phyloP scores from a whole-genome alignment of 2,888 invertebrate genomes.

The Agrenia bidenticulata region DNA sequence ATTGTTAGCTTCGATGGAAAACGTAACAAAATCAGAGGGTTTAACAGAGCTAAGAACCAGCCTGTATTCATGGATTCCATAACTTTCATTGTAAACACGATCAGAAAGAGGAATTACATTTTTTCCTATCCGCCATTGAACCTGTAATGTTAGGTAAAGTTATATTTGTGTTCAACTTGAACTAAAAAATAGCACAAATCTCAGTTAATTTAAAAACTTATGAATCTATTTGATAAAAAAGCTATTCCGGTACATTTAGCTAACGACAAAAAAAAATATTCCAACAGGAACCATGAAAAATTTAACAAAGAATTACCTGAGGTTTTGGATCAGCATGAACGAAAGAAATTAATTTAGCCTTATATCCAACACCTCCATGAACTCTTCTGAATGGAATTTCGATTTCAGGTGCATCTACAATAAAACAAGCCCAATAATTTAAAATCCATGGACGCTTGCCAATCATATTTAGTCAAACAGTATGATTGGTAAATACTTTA shows the following conservation, averaged over 20 bases:
- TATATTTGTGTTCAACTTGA: not conserved
- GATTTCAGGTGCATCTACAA: slow-evolving; percentile 73
- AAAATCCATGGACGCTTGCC: not conserved
- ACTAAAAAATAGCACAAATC: too few relatives aligned
- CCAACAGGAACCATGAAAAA: not conserved
- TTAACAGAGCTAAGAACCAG: slow-evolving; percentile 70
- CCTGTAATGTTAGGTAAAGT: slow-evolving; percentile 34
- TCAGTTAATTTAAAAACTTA: too few relatives aligned
- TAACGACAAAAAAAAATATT: not conserved
- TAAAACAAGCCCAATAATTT: not conserved
- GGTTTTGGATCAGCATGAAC: slow-evolving; percentile 71
- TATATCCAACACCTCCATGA: slow-evolving; percentile 71
- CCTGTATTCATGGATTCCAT: slow-evolving; percentile 63
- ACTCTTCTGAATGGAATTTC: slow-evolving; percentile 67
- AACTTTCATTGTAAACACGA: slow-evolving; percentile 61
- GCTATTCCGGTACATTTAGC: too few relatives aligned
- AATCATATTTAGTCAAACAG: not conserved
- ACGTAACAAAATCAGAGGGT: slow-evolving; percentile 71
- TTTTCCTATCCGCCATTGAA: slow-evolving; percentile 44
- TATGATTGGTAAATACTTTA: too few relatives aligned
- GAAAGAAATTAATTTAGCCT: slow-evolving; percentile 69
- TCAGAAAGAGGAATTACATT: slow-evolving; percentile 35
- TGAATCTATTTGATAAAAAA: too few relatives aligned
- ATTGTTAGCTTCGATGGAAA: slow-evolving; percentile 76
- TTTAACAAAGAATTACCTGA: slow-evolving; percentile 60